These are phyloP conservation scores for Antennarius maculatus DNA, from an alignment of 2,797 vertebrate genomes.

Conservation along the genomic window DNA sequence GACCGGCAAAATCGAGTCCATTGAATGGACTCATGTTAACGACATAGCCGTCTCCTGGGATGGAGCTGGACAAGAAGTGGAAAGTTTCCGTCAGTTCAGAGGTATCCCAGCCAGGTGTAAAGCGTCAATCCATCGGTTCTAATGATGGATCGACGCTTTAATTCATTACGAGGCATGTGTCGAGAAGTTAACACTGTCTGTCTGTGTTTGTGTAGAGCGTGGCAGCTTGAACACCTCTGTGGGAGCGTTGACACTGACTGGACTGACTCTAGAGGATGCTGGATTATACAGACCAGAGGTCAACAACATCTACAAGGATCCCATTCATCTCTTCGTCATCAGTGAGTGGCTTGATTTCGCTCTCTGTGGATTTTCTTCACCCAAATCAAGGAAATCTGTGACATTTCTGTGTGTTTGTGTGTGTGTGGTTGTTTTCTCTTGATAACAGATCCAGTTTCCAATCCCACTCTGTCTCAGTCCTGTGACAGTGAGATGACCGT, in stretches of 20 bases:
- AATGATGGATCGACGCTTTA: too few species aligned
- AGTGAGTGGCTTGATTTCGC: slow-evolving; percentile 37
- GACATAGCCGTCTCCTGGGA: slow-evolving; percentile 33
- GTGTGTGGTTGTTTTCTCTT: too few species aligned
- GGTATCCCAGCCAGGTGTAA: slow-evolving; percentile 13
- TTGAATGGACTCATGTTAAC: background rate
- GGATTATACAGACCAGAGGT: slow-evolving; percentile 12
- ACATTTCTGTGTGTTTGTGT: too few species aligned
- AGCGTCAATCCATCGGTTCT: accelerated
- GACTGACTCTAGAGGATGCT: accelerated
- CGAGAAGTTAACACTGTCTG: background rate
- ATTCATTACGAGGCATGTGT: background rate
- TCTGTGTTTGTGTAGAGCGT: background rate
- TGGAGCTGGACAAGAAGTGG: accelerated
- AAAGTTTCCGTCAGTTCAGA: accelerated
- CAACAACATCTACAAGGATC: accelerated
- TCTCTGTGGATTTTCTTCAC: background rate
- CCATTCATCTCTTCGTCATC: slow-evolving; percentile 6
- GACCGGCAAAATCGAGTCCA: accelerated
- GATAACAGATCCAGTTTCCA: slow-evolving; percentile 50
- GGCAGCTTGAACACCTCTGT: background rate
- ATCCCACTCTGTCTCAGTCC: background rate
- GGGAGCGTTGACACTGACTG: slow-evolving; percentile 52
- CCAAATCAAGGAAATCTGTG: background rate
- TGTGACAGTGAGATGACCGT: background rate